Evolutionary conservation across 92 coral and sea anemone species (phyloP).

Genomic region (Actinostola sp.): DNA sequence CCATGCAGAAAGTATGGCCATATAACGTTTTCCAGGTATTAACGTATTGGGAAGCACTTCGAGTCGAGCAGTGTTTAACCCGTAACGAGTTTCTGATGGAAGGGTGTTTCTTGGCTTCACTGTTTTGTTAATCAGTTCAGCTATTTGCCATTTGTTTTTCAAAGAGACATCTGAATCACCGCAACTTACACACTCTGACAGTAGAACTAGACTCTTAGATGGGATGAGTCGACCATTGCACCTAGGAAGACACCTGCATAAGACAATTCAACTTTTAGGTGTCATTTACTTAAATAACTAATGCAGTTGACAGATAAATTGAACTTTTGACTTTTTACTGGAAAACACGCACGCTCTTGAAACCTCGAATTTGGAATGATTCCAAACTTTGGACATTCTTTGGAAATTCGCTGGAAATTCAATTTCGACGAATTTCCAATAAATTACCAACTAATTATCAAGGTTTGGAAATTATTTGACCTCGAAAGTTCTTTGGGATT

Average conservation of each 20-base stretch:
- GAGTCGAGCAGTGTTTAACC: conserved; percentile 11
- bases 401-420: too few relatives aligned
- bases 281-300: neutral
- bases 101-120: conserved; percentile 20
- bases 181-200: conserved; percentile 31
- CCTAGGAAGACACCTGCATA: conserved; percentile 25
- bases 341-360: too few relatives aligned
- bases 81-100: conserved; percentile 33
- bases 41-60: conserved; percentile 27
- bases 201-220: conserved; percentile 15
- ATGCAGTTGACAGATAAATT: too few relatives aligned
- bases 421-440: too few relatives aligned
- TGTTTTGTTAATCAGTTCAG: conserved; percentile 12
- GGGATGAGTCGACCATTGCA: conserved; percentile 36
- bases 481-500: too few relatives aligned
- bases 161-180: conserved; percentile 25
- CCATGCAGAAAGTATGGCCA: conserved; percentile 27
- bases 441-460: too few relatives aligned
- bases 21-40: conserved; percentile 13
- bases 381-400: too few relatives aligned
- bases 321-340: too few relatives aligned
- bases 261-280: neutral
- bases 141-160: conserved; percentile 25
- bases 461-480: too few relatives aligned
- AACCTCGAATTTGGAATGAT: too few relatives aligned